Percentiles rank a stretch among this genome's conserved stretches.
These are phyloP conservation scores for Spatulosminthurus flaviceps DNA, from an alignment of 2,888 invertebrate genomes.

Conservation along the genomic window DNA sequence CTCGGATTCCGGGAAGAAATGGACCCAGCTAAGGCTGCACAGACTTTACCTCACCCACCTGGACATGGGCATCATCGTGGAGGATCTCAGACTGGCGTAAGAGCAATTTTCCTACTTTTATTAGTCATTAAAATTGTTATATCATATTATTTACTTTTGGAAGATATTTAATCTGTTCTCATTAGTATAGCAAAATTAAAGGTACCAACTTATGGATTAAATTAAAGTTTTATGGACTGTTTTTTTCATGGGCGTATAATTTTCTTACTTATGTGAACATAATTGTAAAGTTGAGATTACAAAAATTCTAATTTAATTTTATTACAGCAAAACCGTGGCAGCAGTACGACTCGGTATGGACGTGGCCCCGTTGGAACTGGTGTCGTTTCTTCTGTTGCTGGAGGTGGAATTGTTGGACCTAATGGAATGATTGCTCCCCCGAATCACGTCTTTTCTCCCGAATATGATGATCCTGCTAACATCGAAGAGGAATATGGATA, in stretches of 20 bases:
- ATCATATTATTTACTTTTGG: too few species aligned
- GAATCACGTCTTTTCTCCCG: conserved; percentile 73
- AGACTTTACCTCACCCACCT: conserved; percentile 83
- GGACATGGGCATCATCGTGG: conserved; percentile 83
- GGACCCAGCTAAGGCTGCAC: conserved; percentile 89
- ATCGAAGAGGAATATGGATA: conserved; percentile 92
- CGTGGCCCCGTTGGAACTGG: conserved; percentile 74
- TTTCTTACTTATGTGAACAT: too few species aligned
- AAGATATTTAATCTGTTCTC: too few species aligned
- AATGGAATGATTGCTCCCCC: conserved; percentile 64
- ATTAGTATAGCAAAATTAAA: too few species aligned
- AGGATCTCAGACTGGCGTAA: conserved; percentile 77
- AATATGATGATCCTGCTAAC: conserved; percentile 93
- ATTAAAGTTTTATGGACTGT: too few species aligned
- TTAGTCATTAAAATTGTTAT: too few species aligned
- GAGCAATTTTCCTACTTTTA: not conserved
- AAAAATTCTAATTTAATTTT: too few species aligned
- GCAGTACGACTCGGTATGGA: conserved; percentile 73
- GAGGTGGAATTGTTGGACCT: conserved; percentile 62
- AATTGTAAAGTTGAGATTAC: too few species aligned
- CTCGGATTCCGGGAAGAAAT: conserved; percentile 95
- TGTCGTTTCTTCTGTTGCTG: conserved; percentile 61
- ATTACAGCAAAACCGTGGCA: conserved; percentile 65
- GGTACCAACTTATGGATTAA: too few species aligned
- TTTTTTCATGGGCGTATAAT: too few species aligned